Evolutionary conservation across 2,888 invertebrate species (phyloP), one percentile per base, ranked within the genome.

Genomic region (Perdita meconis): DNA sequence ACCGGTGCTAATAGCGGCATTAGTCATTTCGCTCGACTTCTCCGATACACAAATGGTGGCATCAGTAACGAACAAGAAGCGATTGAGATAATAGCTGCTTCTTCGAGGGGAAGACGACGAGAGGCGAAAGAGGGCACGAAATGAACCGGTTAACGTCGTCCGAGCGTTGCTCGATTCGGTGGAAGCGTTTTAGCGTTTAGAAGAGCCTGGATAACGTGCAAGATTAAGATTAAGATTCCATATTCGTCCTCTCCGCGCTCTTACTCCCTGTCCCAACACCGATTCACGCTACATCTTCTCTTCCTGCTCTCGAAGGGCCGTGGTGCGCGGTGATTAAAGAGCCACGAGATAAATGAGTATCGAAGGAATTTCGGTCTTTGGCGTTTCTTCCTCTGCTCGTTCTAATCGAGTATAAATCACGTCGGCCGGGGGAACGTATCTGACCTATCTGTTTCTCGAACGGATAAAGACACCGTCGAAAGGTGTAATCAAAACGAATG

Each of bases 1-100:
- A 81, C 68, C 67, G 68, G 75, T 67, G 83, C 89, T 91, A 91
- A 91, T 90, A 90, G 90, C 89, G 87, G 84, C 90, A 91, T 91
- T 89, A 90, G 87, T 91, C 91, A 91, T 91, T 90, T 89, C 87
- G 80, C 81, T 80, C 80, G 80, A 85, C 84, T 78, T 86, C 85
- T 79, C 88, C 84, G 90, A 91, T 90, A 91, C 86, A 88, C 87
- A 89, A 90, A 90, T 90, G 90, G 90, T 89, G 84, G 88, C 90
- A 90, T 89, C 90, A 90, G 90, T 90, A 90, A 90, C 81, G 74
- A 56, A 68, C 59, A 38, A 61, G 69, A 44, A 24, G 68, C 40
- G 53, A 60, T 59, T 59, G 61, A 75, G 79, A 79, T 57, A 71
- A 61, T 55, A 30, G 60, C 40, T 36, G 61, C 66, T 80, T 71